A percentile compares a stretch with the other conserved stretches of the same genome.
Evolutionary conservation across 2,113 vertebrate genomes (phyloP).

Genomic region (Sigmodon hispidus): DNA sequence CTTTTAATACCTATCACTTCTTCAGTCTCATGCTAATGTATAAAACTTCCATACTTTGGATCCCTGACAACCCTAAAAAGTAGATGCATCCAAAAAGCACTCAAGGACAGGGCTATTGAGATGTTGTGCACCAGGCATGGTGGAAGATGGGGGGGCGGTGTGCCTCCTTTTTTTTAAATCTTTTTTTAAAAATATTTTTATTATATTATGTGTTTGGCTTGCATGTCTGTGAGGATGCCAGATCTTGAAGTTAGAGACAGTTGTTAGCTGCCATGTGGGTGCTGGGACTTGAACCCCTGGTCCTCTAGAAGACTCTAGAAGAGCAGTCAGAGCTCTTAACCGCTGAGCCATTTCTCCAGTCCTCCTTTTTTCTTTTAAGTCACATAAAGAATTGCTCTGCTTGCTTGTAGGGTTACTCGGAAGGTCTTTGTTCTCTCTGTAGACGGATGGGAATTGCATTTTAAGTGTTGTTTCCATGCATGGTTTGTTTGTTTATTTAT

Average conservation of each 20-base stretch:
- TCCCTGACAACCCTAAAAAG: neutral
- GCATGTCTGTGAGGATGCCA: too few relatives aligned
- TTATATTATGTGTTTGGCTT: too few relatives aligned
- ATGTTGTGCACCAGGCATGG: neutral
- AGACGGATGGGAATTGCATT: constrained; percentile 57
- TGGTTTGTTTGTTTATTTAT: constrained; percentile 5
- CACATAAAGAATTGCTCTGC: constrained; percentile 14
- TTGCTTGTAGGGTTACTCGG: constrained; percentile 22
- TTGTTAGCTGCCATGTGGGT: too few relatives aligned
- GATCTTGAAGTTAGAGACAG: too few relatives aligned
- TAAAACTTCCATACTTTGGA: neutral
- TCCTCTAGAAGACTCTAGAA: too few relatives aligned
- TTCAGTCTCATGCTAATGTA: neutral
- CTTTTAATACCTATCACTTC: neutral
- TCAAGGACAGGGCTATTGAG: neutral
- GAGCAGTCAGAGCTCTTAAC: too few relatives aligned
- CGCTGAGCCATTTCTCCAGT: too few relatives aligned
- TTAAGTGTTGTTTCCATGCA: constrained; percentile 42
- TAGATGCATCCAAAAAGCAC: neutral
- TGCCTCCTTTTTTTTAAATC: too few relatives aligned
- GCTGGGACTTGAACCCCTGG: too few relatives aligned
- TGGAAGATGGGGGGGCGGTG: neutral
- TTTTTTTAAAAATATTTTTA: too few relatives aligned
- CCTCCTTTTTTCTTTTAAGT: constrained; percentile 29
- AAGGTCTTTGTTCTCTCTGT: constrained; percentile 57